Percentiles rank a stretch among this genome's conserved stretches.
These are phyloP conservation scores for Diarsia mendica DNA, from an alignment of 2,888 invertebrate genomes.

Conservation along the genomic window DNA sequence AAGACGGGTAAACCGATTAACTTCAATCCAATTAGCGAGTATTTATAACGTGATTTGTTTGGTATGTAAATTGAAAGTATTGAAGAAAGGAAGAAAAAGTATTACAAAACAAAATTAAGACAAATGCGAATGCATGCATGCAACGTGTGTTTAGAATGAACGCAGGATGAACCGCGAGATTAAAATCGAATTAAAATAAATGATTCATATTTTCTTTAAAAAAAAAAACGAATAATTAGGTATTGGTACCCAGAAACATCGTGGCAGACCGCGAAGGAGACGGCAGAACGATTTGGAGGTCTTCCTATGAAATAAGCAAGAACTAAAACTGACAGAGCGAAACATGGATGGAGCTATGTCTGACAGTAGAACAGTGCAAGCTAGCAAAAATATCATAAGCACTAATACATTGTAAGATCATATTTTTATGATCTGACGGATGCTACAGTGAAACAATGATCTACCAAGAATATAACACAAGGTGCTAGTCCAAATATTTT, in stretches of 20 bases:
- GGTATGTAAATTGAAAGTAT: not conserved
- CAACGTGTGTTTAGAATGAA: slow-evolving; percentile 3
- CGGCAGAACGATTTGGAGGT: not conserved
- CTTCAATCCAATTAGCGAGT: slow-evolving; percentile 41
- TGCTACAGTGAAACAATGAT: not conserved
- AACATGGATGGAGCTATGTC: not conserved
- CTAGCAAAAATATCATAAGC: not conserved
- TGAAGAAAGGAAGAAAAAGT: not conserved
- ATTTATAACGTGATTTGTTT: slow-evolving; percentile 20
- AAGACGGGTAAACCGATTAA: slow-evolving; percentile 44
- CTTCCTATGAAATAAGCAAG: not conserved
- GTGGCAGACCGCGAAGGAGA: not conserved
- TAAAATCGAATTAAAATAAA: not conserved
- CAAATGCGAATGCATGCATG: not conserved
- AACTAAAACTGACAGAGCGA: not conserved
- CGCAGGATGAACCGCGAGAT: not conserved
- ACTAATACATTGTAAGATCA: not conserved
- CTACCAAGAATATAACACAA: not conserved
- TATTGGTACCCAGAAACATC: not conserved
- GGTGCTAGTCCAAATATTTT: slow-evolving; percentile 21
- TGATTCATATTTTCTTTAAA: not conserved
- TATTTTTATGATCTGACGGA: slow-evolving; percentile 16
- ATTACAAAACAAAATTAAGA: too few species aligned
- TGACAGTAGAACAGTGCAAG: not conserved
- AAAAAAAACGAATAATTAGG: not conserved